Percentiles rank a stretch among this genome's conserved stretches.
Conservation (phyloP, 2,113 vertebrate genomes). For the Cathartes aura region DNA sequence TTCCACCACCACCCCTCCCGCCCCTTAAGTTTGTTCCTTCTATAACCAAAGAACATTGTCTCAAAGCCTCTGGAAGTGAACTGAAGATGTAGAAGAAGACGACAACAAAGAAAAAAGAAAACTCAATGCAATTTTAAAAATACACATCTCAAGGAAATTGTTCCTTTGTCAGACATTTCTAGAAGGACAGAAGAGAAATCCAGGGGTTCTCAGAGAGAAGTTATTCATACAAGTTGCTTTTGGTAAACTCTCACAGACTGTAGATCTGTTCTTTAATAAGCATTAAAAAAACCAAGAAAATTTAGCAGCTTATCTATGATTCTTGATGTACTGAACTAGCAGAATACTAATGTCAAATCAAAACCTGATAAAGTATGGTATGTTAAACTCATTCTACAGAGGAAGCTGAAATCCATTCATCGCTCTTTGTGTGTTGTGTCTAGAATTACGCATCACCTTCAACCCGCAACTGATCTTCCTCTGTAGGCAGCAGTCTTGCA, state of each 20-base stretch:
- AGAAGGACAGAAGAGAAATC: neutral
- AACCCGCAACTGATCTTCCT: fast-evolving
- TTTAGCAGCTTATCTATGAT: neutral
- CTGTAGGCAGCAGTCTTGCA: neutral
- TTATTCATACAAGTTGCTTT: neutral
- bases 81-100: neutral
- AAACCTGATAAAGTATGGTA: neutral
- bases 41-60: neutral
- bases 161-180: neutral
- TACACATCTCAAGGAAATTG: neutral
- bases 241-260: neutral
- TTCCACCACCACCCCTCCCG: neutral
- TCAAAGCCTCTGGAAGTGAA: neutral
- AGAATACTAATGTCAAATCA: neutral
- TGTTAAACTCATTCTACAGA: neutral
- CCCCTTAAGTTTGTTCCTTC: neutral
- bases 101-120: neutral
- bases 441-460: neutral
- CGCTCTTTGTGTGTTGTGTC: fast-evolving
- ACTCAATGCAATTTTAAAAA: neutral
- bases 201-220: neutral
- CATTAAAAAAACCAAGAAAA: neutral
- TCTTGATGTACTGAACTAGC: neutral
- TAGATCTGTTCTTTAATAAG: neutral
- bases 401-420: neutral